Base-by-base conservation (phyloP, 2,888 invertebrate genomes). In the Apeira syringaria region DNA sequence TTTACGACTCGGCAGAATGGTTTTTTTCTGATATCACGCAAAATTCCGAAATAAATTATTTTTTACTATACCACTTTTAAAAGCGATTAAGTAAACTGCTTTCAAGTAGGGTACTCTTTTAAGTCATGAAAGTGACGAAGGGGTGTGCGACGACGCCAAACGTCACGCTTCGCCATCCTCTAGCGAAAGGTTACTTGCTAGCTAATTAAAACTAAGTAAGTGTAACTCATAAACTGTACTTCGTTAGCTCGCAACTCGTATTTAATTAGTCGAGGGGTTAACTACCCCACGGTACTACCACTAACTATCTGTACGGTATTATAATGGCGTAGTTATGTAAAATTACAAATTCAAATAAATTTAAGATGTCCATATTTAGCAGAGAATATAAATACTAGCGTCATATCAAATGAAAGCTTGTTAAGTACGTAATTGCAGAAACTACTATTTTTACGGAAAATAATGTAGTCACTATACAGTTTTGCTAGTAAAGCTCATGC, bases 111-210 rank as follows among this genome's bases (percentile, higher is more conserved):
- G 3, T 4, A 5, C 18, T 17, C 5, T 3, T 15, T 15, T 4
- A 15, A 15, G 15, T 15, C 15, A 15, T 15, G 4, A 15, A 15
- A 15, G 15, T 15, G 4, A 15, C 15, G 15, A 15, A 15, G 4
- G 15, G 15, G 15, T 4, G 15, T 4, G 15, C 15, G 3, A 4
- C 15, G 3, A 15, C 13, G 18, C 9, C 24, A 2, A 3, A 9
- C 24, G 24, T 30, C 37, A 32, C n/a, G 20, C 24, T 17, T 9
- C 13, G 18, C 2, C 9, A 2, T 24, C 27, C 37, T 28, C 39
- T 34, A 28, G 34, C 30, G 18, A 47, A 47, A 47, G 32, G 38
- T 39, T 37, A 32, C 25, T 41, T 13, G 18, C 18, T 40, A 38
- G 18, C 34, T 49, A 52, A 49, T 49, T 37, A 43, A 40, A 11